A percentile compares a stretch with the other conserved stretches of the same genome.
phyloP scores from a whole-genome alignment of 1,140 invertebrate species.

The Brachionus sp. region DNA sequence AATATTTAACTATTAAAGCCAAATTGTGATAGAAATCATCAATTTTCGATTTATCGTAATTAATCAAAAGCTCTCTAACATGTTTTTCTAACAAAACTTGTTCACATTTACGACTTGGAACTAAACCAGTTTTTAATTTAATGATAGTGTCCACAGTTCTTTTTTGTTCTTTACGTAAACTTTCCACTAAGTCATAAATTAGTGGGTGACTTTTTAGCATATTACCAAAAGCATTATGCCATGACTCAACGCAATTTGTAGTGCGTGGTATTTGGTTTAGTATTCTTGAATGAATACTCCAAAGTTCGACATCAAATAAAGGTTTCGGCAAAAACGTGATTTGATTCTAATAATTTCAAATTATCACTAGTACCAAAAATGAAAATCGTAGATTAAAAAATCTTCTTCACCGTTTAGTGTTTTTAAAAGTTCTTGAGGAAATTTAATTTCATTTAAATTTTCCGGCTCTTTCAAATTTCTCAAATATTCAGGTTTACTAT shows the following conservation, averaged over 20 bases:
- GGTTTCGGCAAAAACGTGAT: too few relatives aligned
- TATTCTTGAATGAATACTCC: not conserved
- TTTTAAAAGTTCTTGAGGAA: too few relatives aligned
- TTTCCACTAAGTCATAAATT: not conserved
- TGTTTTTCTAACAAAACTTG: not conserved
- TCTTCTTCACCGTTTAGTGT: too few relatives aligned
- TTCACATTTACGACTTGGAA: not conserved
- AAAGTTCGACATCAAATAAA: too few relatives aligned
- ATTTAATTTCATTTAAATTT: too few relatives aligned
- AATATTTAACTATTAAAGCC: too few relatives aligned
- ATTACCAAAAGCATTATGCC: not conserved
- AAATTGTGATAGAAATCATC: not conserved
- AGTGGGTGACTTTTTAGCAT: slow-evolving; percentile 1
- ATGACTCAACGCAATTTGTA: slow-evolving; percentile 6
- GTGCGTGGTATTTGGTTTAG: not conserved
- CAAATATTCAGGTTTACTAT: too few relatives aligned
- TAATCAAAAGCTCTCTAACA: not conserved
- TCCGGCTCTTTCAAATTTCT: too few relatives aligned
- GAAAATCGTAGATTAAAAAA: too few relatives aligned
- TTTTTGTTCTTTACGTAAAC: not conserved
- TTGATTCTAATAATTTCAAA: too few relatives aligned
- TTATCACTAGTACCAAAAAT: too few relatives aligned
- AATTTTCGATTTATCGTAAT: not conserved
- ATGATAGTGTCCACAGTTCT: not conserved
- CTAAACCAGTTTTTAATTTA: not conserved